A percentile compares a stretch with the other conserved stretches of the same genome.
Conservation (phyloP, 2,888 invertebrate genomes). For the Bellardia pandia region DNA sequence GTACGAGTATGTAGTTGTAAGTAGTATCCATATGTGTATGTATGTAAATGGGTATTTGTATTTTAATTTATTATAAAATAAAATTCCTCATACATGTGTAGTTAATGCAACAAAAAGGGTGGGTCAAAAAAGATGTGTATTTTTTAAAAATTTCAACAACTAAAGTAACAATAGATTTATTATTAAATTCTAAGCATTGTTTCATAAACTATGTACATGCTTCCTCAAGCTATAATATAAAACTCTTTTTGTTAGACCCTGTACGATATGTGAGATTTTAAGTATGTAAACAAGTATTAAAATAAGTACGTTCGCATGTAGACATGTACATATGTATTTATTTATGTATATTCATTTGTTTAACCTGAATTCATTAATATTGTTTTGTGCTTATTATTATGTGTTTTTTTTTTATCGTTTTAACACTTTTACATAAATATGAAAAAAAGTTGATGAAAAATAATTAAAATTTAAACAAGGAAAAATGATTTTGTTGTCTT, state of each 20-base stretch:
- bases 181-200: no score
- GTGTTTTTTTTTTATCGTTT: not conserved
- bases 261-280: not conserved
- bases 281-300: not conserved
- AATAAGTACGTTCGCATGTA: not conserved
- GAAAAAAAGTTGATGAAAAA: slow-evolving; percentile 21
- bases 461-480: slow-evolving; percentile 40
- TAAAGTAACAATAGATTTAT: not conserved
- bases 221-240: no score
- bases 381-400: slow-evolving; percentile 16
- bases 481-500: slow-evolving; percentile 1
- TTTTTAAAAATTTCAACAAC: not conserved
- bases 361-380: slow-evolving; percentile 22
- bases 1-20: not conserved
- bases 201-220: no score
- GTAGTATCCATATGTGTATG: not conserved
- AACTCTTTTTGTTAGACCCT: not conserved
- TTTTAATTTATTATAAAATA: slow-evolving; percentile 38
- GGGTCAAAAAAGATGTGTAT: not conserved
- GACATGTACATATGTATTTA: not conserved
- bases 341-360: not conserved
- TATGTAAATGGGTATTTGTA: slow-evolving; percentile 21
- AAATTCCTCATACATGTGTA: not conserved
- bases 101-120: not conserved
- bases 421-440: not conserved